Percentiles rank a stretch among this genome's conserved stretches.
Conservation (phyloP, 2,113 vertebrate genomes). For the Labeo rohita region DNA sequence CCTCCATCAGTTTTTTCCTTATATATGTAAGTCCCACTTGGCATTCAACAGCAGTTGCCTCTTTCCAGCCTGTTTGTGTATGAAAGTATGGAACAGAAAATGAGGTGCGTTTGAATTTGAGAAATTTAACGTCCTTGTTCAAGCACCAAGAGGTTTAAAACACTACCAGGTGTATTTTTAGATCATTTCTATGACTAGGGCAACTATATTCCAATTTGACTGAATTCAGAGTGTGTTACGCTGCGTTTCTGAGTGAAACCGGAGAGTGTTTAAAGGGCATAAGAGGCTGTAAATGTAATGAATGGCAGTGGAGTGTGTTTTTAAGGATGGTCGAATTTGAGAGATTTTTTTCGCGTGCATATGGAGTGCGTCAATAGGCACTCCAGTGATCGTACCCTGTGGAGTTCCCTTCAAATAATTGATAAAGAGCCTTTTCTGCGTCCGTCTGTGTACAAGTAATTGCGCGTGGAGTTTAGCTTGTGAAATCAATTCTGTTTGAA, state of each 20-base stretch:
- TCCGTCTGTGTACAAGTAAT: background rate
- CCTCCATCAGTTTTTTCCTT: background rate
- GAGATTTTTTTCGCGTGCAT: constrained; percentile 10
- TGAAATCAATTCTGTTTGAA: constrained; percentile 37
- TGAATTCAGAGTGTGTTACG: constrained; percentile 6
- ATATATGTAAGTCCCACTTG: background rate
- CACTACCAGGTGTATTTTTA: constrained; percentile 3
- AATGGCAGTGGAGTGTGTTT: background rate
- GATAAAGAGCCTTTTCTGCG: background rate
- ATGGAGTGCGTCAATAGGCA: background rate
- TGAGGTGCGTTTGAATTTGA: constrained; percentile 1
- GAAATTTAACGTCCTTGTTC: constrained; percentile 2
- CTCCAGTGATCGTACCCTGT: background rate
- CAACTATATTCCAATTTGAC: constrained; percentile 20
- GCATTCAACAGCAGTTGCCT: background rate
- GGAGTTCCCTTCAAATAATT: constrained; percentile 1
- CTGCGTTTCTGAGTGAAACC: background rate
- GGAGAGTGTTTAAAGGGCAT: background rate
- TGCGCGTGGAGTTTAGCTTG: background rate
- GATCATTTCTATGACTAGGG: background rate
- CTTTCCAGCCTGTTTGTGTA: background rate
- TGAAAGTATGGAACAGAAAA: constrained; percentile 2
- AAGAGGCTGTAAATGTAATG: constrained; percentile 6
- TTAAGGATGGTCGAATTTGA: constrained; percentile 9
- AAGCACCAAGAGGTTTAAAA: constrained; percentile 7